Evolutionary conservation across 1,140 invertebrate species (phyloP), one percentile per base, ranked within the genome.

Genomic region (Conus betulinus): DNA sequence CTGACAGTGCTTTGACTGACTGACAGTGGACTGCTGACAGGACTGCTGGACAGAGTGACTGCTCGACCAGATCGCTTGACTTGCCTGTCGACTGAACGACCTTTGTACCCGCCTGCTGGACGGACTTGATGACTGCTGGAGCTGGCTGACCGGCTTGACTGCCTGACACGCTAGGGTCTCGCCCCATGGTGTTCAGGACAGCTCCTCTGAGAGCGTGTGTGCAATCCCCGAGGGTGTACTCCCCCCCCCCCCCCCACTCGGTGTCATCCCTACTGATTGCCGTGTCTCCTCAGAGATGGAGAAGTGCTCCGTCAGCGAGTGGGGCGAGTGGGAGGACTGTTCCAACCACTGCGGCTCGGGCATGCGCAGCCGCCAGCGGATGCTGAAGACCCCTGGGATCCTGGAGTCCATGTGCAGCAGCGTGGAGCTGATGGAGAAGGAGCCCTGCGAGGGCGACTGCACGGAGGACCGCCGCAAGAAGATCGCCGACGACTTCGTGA

Each of bases 321-420:
- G 97, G 97, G 94, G 95, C 1, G 94, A 95, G n/a, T 97, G 97
- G 97, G 95, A 95, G 6, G 95, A 95, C 17, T 97, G 97, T 92
- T 95, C 95, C 52, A 96, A 95, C 6, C 96, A 95, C 0, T 97
- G 97, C 93, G 96, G 97, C 0, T 94, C 94, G 67, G 96, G 97
- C 7, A 93, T 94, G 52, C 91, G 95, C 85, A 94, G 95, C 11
- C 93, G 97, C 60, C 95, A 92, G 60, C 91, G 97, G 11, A 93
- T 94, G 71, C 96, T 96, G 88, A 92, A 95, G 71, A 95, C 96
- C 92, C 94, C 95, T 67, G 93, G 95, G 88, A 95, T 95, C 5
- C 89, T 94, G 10, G 96, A 91, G 25, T 90, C 96, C 83, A 95
- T 95, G 88, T 96, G 96, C 90, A 39, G n/a, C n/a, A 92, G 90